Evolutionary conservation across 2,888 invertebrate genomes (phyloP), one percentile per base, ranked within the genome.

Genomic region (Aricia artaxerxes): DNA sequence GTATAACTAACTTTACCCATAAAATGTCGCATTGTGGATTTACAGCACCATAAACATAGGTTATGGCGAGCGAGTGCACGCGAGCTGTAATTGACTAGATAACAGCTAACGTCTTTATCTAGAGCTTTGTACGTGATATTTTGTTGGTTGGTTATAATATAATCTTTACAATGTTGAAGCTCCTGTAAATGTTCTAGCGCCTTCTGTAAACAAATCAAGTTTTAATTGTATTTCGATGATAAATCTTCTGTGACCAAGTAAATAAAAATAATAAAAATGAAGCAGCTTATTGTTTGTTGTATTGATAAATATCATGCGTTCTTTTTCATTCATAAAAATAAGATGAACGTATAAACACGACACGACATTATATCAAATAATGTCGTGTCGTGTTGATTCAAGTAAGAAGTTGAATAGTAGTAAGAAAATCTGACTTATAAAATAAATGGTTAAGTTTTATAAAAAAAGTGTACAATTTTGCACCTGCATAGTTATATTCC

Each of bases 71-170:
- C 69, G 13, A 38, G 35, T 38, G 69, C 69, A 69, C 69, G 69
- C 69, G 69, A 69, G 11, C 13, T 69, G 35, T 69, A 69, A 35
- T 38, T 64, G 64, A 38, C 69, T 16, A 69, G 69, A 69, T 69
- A 69, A 69, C 35, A 69, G 5, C 35, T 69, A 38, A 69, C 69
- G 69, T 69, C 69, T 69, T 69, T 38, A 69, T 69, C 31, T 4
- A 35, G 35, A 69, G 69, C 35, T 69, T 69, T 35, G 69, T 69
- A 69, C 69, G 69, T 69, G 69, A 13, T 69, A 38, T 69, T 69
- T 38, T 69, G 69, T 69, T 64, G 31, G 24, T 69, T 69, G 3
- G 35, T 35, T 69, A 69, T 35, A 69, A 35, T 35, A 69, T 69
- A 38, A 69, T 31, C 2, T 4, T 38, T 35, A 69, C 69, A 69